Evolutionary conservation across 2,797 vertebrate species (phyloP), one percentile per base, ranked within the genome.

Genomic region (Pseudomugil tenellus): DNA sequence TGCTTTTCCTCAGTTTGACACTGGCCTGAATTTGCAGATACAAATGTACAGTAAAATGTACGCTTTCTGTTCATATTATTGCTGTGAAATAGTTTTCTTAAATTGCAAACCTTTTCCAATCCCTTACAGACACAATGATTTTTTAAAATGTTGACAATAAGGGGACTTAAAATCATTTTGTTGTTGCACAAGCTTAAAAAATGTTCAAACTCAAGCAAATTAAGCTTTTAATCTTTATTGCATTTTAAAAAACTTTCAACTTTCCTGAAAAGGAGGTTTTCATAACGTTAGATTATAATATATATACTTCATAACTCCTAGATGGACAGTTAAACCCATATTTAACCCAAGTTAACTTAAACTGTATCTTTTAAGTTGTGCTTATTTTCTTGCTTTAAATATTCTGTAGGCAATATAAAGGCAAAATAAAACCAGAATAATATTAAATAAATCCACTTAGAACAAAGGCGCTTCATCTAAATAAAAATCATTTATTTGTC

Each of bases 401-500:
- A 43, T 43, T 19, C 17, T 19, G 17, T 7, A 19, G 17, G 6
- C 39, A 23, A 48, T 48, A 48, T 48, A 23, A 48, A 48, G 39
- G 39, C 17, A 43, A 43, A 43, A 43, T 19, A 48, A 48, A 48
- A 23, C 49, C 10, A 4, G 23, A 14, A 7, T 14, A 51, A 63
- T 16, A 26, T 41, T n/a, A 11, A 58, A 29, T 19, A 52, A 75
- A 31, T 54, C 53, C 62, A 64, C 19, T 53, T 26, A 63, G 17
- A 64, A 16, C 65, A 23, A 61, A 62, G 55, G 41, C 49, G 55
- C 39, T 83, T 89, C 87, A 90, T 86, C 90, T 91, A 92, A 93
- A 93, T 93, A 93, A 93, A 93, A 93, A 92, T 91, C 78, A 83
- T 93, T 92, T 93, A 93, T 91, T 92, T 87, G 67, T 91, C 87